Conservation (phyloP, 2,113 vertebrate genomes). For the Regulus satrapa region DNA sequence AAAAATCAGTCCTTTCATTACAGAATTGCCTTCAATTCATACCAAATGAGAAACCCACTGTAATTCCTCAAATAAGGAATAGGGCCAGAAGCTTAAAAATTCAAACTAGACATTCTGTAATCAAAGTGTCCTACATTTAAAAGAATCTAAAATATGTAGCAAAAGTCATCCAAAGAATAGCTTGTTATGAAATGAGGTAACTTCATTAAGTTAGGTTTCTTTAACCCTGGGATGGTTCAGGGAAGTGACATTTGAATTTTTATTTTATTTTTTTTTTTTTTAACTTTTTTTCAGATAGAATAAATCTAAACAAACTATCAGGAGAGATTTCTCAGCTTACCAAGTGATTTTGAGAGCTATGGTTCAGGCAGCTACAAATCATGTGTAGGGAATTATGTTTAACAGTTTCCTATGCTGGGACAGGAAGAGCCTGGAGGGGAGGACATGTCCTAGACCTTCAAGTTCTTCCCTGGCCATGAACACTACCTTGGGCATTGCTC, state of each 20-base stretch:
- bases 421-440: accelerated
- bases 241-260: no score
- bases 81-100: neutral
- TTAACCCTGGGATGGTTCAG: neutral
- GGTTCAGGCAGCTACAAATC: neutral
- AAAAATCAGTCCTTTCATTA: neutral
- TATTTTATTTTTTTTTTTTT: no score
- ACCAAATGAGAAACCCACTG: neutral
- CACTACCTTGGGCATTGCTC: neutral
- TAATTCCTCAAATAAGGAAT: neutral
- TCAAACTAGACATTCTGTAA: neutral
- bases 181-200: neutral
- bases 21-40: neutral
- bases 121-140: neutral
- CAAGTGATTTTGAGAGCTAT: neutral
- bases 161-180: neutral
- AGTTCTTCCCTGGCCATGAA: neutral
- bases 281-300: no score
- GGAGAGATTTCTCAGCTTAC: neutral
- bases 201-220: neutral
- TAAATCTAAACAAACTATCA: neutral
- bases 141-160: neutral
- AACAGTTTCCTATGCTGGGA: neutral
- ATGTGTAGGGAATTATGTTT: neutral
- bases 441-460: neutral